Evolutionary conservation across 2,113 vertebrate genomes (phyloP), one percentile per base, ranked within the genome.

Genomic region (Terrapene triunguis): DNA sequence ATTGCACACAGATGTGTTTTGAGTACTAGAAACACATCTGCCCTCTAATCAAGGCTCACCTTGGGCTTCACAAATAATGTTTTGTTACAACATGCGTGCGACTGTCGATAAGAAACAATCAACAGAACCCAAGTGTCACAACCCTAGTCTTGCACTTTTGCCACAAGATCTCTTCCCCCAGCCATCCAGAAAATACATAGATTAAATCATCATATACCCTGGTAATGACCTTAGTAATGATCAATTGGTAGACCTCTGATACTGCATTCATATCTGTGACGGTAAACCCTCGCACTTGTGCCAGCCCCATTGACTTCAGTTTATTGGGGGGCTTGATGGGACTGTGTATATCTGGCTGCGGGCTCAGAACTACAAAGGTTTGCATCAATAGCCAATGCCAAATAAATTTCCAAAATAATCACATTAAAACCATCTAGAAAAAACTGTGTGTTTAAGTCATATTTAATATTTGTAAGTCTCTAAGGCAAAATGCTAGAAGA

Each of bases 171-270:
- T 93, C 69, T 94, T 44, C 24, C 44, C 16, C 27, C 48, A 72
- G 51, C 3, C 7, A 25, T 42, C 44, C 48, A 16, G 10, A 69
- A 69, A 48, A 80, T 76, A 85, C 2, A 2, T 38, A 22, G 17
- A 83, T 48, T 1, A 81, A 32, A 85, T n/a, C 29, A 87, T 55
- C 54, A 80, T 57, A 78, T 44, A 35, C 27, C 44, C 47, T 1
- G 25, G 29, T n/a, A 17, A 83, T 62, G 48, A 62, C 10, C 53
- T 79, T 87, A 21, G 21, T 0, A n/a, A 11, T 44, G 32, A 96
- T 32, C 47, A 81, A 81, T 3, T 1, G 0, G 22, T 69, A 0
- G 0, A 17, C 19, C 21, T 48, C 17, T 83, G 29, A 10, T 74
- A 59, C 53, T 90, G 35, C 14, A 1, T 47, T 44, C 84, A 69